Evolutionary conservation across 2,888 invertebrate species (phyloP).

Genomic region (Acheta domesticus): DNA sequence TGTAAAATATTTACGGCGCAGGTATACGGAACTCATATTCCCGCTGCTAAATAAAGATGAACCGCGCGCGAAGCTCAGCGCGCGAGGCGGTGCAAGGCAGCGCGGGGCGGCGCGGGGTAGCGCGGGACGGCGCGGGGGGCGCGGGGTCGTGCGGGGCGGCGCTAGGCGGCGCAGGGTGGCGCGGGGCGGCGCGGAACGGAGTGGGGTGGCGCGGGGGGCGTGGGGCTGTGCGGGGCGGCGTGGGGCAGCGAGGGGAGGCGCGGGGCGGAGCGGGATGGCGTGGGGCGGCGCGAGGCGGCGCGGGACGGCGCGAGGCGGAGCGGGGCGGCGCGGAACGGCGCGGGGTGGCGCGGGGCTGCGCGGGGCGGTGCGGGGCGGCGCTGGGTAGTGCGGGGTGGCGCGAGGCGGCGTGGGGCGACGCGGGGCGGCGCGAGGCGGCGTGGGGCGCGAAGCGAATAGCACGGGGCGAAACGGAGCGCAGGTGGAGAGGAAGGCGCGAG

Average conservation of each 20-base stretch:
- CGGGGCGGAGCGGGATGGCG: not conserved
- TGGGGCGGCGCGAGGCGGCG: not conserved
- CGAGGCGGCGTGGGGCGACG: no score
- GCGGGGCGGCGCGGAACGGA: not conserved
- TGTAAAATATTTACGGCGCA: conserved; percentile 11
- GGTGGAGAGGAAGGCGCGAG: no score
- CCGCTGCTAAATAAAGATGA: conserved; percentile 3
- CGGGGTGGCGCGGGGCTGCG: no score
- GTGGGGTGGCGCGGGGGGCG: not conserved
- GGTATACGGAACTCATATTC: conserved; percentile 18
- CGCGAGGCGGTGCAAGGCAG: not conserved
- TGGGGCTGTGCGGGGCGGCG: not conserved
- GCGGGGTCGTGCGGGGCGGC: not conserved
- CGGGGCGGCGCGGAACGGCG: not conserved
- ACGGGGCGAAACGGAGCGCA: no score
- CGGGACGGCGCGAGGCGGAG: not conserved
- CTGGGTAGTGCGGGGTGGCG: no score
- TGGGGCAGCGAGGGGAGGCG: not conserved
- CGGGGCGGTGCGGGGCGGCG: no score
- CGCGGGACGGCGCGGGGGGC: not conserved
- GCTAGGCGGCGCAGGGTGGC: not conserved
- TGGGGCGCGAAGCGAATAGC: no score
- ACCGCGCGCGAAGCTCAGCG: not conserved
- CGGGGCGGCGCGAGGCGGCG: no score
- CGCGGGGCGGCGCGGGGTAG: not conserved